Evolutionary conservation across 2,797 vertebrate species (phyloP).

Genomic region (Lagothrix lagotricha): DNA sequence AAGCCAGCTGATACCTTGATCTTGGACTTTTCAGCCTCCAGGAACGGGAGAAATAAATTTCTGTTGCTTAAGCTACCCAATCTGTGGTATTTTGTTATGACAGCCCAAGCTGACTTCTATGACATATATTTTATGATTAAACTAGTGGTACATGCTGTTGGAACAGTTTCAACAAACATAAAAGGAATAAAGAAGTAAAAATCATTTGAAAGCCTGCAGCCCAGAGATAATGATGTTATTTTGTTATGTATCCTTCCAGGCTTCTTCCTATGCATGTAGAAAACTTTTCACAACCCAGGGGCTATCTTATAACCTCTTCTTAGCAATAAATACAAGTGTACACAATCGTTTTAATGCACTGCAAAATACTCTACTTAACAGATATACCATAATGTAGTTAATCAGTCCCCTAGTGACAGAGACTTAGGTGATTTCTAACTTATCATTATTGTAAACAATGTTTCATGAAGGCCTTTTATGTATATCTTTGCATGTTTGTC

Average conservation of each 20-base stretch:
- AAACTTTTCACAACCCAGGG: background rate
- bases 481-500: slow-evolving; percentile 29
- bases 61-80: background rate
- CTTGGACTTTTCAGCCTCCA: background rate
- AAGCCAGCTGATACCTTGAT: background rate
- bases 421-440: background rate
- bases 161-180: background rate
- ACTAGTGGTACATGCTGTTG: background rate
- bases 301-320: background rate
- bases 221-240: background rate
- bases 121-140: background rate
- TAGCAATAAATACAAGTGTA: background rate
- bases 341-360: background rate
- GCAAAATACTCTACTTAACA: background rate
- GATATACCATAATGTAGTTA: background rate
- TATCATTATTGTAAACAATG: background rate
- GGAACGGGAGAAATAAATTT: background rate
- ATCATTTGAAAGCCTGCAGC: background rate
- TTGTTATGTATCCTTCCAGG: background rate
- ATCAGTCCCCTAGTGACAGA: background rate
- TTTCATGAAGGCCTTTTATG: background rate
- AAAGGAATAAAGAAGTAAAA: background rate
- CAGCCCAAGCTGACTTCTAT: background rate
- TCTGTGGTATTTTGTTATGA: background rate
- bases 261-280: background rate